phyloP scores from a whole-genome alignment of 2,113 vertebrate species.

The Peromyscus leucopus region DNA sequence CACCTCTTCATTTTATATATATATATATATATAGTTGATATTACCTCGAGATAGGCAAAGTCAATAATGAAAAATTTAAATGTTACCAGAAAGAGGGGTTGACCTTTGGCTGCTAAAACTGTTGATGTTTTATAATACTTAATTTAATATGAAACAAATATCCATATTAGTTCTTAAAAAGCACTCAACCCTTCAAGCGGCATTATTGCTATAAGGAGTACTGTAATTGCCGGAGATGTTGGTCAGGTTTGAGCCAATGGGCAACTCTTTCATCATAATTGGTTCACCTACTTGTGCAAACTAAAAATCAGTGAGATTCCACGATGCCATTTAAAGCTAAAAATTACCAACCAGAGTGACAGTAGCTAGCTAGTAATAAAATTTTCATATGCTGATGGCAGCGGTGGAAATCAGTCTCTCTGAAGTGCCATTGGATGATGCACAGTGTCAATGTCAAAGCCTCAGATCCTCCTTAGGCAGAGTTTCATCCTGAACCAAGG shows the following conservation, averaged over 20 bases:
- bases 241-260: neutral
- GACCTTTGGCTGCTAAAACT: neutral
- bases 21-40: no score
- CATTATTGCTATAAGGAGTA: neutral
- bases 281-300: neutral
- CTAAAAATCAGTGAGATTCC: neutral
- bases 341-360: neutral
- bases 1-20: neutral
- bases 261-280: neutral
- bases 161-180: neutral
- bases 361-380: neutral
- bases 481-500: no score
- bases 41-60: neutral
- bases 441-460: neutral
- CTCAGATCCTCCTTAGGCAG: neutral
- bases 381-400: no score
- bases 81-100: neutral
- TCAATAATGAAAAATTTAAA: neutral
- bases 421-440: neutral
- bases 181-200: neutral
- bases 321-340: neutral
- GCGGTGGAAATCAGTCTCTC: neutral
- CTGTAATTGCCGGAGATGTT: neutral
- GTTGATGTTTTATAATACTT: neutral
- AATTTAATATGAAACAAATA: neutral